phyloP scores from a whole-genome alignment of 2,888 invertebrate genomes.

The Diplazon laetatorius region DNA sequence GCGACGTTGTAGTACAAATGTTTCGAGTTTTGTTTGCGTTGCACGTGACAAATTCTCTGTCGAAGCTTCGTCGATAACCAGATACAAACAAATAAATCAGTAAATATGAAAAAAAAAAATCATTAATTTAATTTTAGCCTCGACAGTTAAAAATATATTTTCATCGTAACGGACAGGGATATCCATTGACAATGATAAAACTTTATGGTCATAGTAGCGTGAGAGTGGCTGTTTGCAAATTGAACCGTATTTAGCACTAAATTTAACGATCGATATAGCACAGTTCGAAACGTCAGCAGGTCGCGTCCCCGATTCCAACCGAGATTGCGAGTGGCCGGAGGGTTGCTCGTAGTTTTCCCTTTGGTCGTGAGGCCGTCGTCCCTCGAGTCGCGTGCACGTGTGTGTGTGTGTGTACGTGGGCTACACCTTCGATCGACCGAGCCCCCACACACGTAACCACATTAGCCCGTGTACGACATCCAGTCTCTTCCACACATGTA shows the following conservation, averaged over 20 bases:
- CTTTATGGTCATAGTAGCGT: too few relatives aligned
- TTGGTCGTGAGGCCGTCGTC: slow-evolving; percentile 15
- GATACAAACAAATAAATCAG: too few relatives aligned
- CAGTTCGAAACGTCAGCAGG: slow-evolving; percentile 37
- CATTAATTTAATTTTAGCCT: too few relatives aligned
- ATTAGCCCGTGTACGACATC: not conserved
- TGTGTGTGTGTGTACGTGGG: not conserved
- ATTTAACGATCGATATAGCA: slow-evolving; percentile 48
- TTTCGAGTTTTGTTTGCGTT: too few relatives aligned
- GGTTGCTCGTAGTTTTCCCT: slow-evolving; percentile 47
- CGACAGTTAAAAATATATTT: too few relatives aligned
- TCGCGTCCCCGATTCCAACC: slow-evolving; percentile 46
- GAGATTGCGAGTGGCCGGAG: slow-evolving; percentile 19
- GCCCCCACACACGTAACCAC: not conserved
- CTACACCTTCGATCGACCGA: slow-evolving; percentile 10
- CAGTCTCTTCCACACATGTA: slow-evolving; percentile 1
- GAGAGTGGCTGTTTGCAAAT: too few relatives aligned
- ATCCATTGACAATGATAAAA: too few relatives aligned
- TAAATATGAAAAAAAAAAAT: too few relatives aligned
- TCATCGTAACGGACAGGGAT: too few relatives aligned
- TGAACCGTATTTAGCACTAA: slow-evolving; percentile 30
- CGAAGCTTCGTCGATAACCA: not conserved
- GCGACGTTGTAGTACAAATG: too few relatives aligned
- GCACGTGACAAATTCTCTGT: not conserved
- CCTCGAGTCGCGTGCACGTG: not conserved